Conservation (phyloP, 2,888 invertebrate species). For the Lithophane semibrunnea region DNA sequence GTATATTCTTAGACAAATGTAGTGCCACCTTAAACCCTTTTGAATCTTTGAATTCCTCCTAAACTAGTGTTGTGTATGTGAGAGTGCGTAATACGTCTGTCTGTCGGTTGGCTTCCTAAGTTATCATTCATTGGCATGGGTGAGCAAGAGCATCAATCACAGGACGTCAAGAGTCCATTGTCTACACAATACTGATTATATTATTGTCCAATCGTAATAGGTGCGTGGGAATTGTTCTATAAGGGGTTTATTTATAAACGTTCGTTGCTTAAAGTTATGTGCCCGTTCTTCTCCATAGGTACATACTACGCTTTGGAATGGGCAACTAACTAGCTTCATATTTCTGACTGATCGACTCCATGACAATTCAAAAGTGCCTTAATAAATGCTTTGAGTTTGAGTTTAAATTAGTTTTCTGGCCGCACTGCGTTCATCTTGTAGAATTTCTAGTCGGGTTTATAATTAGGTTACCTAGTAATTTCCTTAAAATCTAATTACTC, state of each 20-base stretch:
- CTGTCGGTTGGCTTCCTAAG: neutral
- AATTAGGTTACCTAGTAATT: conserved; percentile 15
- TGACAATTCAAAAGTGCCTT: too few relatives aligned
- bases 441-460: conserved; percentile 11
- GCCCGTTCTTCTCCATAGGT: too few relatives aligned
- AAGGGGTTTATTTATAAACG: too few relatives aligned
- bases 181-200: conserved; percentile 36
- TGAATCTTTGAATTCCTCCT: neutral
- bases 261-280: too few relatives aligned
- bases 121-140: neutral
- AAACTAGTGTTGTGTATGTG: neutral
- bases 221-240: conserved; percentile 40
- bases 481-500: conserved; percentile 35
- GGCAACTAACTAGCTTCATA: too few relatives aligned
- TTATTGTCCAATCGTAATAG: conserved; percentile 34
- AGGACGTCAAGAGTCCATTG: conserved; percentile 38
- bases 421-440: neutral
- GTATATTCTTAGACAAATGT: neutral
- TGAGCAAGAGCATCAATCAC: conserved; percentile 42
- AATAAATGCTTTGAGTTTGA: too few relatives aligned
- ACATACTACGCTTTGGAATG: too few relatives aligned
- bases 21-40: too few relatives aligned
- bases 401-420: conserved; percentile 8
- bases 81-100: neutral
- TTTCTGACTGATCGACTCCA: too few relatives aligned